Conservation (phyloP, 2,797 vertebrate species). For the Sebastes taczanowskii region DNA sequence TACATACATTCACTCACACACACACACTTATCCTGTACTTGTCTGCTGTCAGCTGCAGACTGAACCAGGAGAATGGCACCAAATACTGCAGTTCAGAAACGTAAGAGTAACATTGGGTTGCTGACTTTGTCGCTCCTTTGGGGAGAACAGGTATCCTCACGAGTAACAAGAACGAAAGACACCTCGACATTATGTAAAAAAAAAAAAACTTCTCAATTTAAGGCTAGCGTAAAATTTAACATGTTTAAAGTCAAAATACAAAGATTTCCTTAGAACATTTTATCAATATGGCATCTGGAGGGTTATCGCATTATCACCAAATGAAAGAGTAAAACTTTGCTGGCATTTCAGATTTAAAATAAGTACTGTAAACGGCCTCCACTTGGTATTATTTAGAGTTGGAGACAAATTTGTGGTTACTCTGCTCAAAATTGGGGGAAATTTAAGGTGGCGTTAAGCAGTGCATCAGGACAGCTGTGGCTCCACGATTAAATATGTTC, state of each 20-base stretch:
- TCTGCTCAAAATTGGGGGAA: neutral
- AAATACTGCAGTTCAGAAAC: conserved; percentile 57
- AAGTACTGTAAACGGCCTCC: conserved; percentile 45
- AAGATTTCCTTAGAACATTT: conserved; percentile 44
- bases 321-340: conserved; percentile 48
- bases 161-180: conserved; percentile 50
- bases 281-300: conserved; percentile 56
- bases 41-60: conserved; percentile 29
- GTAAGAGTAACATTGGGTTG: neutral
- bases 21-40: conserved; percentile 26
- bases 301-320: conserved; percentile 32
- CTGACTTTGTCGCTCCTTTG: neutral
- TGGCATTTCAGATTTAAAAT: conserved; percentile 40
- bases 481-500: conserved; percentile 15
- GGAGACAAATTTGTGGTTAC: conserved; percentile 4
- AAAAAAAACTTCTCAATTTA: conserved; percentile 52
- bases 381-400: neutral
- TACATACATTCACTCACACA: neutral
- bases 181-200: conserved; percentile 24
- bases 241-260: conserved; percentile 57
- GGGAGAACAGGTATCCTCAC: conserved; percentile 36
- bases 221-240: conserved; percentile 64
- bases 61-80: conserved; percentile 55
- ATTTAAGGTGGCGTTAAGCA: conserved; percentile 5
- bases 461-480: conserved; percentile 20